Evolutionary conservation across 2,113 vertebrate species (phyloP).

Genomic region (Oplegnathus fasciatus): DNA sequence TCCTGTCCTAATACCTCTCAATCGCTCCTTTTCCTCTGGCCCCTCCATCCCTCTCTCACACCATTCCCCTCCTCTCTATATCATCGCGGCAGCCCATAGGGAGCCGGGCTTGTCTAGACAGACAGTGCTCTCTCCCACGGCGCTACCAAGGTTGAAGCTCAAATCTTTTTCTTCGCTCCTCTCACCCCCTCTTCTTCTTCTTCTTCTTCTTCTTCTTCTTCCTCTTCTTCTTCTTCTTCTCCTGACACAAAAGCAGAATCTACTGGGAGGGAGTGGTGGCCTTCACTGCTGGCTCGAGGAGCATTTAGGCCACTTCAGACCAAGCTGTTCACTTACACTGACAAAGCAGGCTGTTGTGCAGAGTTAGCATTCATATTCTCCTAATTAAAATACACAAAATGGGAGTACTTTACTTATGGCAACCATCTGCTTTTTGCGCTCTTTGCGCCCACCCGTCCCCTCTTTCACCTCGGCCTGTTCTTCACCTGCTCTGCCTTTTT

Average conservation of each 20-base stretch:
- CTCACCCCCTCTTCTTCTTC: conserved; percentile 27
- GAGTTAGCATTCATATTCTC: not conserved
- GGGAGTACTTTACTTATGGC: conserved; percentile 13
- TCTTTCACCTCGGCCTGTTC: conserved; percentile 42
- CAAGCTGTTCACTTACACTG: conserved; percentile 19
- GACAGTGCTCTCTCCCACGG: conserved; percentile 72
- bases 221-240: conserved; percentile 15
- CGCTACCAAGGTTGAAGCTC: conserved; percentile 77
- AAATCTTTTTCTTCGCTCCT: conserved; percentile 58
- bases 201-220: conserved; percentile 34
- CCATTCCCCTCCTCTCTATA: conserved; percentile 67
- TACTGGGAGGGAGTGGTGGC: conserved; percentile 23
- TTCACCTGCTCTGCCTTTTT: conserved; percentile 33
- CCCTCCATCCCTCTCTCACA: conserved; percentile 66
- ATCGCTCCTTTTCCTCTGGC: conserved; percentile 62
- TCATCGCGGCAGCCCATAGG: conserved; percentile 71
- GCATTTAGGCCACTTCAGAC: conserved; percentile 43
- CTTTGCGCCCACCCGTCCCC: not conserved
- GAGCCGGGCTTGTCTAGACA: conserved; percentile 78
- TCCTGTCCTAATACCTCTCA: conserved; percentile 75
- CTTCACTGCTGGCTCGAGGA: conserved; percentile 30
- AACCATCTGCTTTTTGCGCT: not conserved
- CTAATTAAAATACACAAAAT: conserved; percentile 29
- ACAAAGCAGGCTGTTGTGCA: conserved; percentile 1
- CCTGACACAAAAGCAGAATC: conserved; percentile 23